Evolutionary conservation across 2,888 invertebrate species (phyloP).

Genomic region (Pterostichus niger): DNA sequence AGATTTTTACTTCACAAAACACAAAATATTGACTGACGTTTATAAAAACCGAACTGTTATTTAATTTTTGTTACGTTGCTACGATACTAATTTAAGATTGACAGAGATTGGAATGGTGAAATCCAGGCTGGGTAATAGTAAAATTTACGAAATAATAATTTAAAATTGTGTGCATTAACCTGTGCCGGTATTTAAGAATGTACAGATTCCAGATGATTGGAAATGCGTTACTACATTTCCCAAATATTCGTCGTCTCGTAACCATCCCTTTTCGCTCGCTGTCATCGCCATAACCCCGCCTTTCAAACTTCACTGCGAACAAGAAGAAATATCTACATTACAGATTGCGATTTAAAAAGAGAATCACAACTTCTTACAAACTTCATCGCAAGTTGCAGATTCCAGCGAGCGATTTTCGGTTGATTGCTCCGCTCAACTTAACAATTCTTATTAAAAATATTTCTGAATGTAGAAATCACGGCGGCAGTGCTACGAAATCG

Average conservation of each 20-base stretch:
- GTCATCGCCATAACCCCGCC: not conserved
- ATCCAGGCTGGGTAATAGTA: no score
- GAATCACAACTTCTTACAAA: conserved; percentile 25
- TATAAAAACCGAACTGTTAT: no score
- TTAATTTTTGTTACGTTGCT: no score
- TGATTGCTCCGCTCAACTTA: conserved; percentile 60
- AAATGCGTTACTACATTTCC: not conserved
- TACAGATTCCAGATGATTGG: not conserved
- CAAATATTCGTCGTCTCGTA: not conserved
- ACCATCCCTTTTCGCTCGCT: not conserved
- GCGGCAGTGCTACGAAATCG: conserved; percentile 39
- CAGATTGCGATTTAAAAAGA: conserved; percentile 51
- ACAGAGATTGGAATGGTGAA: no score
- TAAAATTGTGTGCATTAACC: no score
- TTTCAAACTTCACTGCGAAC: not conserved
- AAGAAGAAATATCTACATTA: conserved; percentile 54
- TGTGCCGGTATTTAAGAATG: not conserved
- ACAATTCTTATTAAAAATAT: conserved; percentile 66
- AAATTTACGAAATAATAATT: no score
- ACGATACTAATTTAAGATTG: no score
- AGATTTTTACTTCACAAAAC: no score
- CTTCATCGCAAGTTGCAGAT: conserved; percentile 53
- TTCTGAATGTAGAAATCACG: conserved; percentile 58
- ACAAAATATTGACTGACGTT: no score
- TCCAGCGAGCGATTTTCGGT: conserved; percentile 61